Base-by-base conservation (phyloP, 2,888 invertebrate genomes). In the Argynnis bischoffii region DNA sequence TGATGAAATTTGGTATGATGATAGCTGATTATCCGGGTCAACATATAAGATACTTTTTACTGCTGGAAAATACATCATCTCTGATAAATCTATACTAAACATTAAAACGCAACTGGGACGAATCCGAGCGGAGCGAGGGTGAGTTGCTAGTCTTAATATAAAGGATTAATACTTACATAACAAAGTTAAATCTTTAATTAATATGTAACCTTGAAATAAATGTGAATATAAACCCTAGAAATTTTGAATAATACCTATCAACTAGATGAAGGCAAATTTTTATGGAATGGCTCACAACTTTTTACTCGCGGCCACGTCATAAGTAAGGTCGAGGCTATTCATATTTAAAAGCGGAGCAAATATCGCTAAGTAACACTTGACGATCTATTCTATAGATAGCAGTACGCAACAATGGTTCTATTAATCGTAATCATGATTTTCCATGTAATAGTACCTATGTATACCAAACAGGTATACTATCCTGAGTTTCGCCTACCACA, bases 401-500 rank as follows among this genome's bases (percentile, higher is more conserved):
- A 63, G 46, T 66, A 59, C 63, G 21, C 47, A 50, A 69, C 53
- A 65, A 70, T 67, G 65, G 18, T 53, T 15, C 16, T 65, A 16
- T 21, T 64, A 21, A 35, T 59, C 3, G n/a, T 41, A n/a, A 55
- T 71, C 6, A 35, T 55, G 31, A 48, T 66, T 13, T 46, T 74
- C n/a, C 57, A 63, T 31, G 14, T 77, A 14, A 26, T 67, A 3
- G 16, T 69, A 6, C 60, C 63, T 1, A 69, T 66, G 3, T 55
- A 67, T 15, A 54, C 77, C 46, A 74, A 75, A 54, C 75, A 55
- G 55, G 48, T 80, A 2, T 87, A 84, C 66, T 84, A 80, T 68
- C 78, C 83, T 0, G 75, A 79, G 57, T 73, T 74, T 4, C 67
- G 77, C 0, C 82, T 81, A 64, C 84, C 86, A 0, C 72, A 79